Base-by-base conservation (phyloP, 2,888 invertebrate genomes). In the Catocala nupta region DNA sequence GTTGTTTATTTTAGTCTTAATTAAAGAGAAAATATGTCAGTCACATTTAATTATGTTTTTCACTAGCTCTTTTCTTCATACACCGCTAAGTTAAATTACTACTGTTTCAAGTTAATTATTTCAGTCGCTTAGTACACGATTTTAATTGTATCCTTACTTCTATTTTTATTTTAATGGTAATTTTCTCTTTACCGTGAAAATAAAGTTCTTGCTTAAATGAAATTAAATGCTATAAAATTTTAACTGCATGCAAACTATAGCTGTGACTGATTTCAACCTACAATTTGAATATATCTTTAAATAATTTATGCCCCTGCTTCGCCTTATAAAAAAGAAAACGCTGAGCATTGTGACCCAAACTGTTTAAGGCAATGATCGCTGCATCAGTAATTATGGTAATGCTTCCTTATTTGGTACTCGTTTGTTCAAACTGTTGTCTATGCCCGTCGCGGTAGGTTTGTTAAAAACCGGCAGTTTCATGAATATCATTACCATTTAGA, bases 321-420 rank as follows among this genome's bases (percentile, higher is more conserved):
- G 7, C n/a, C n/a, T 25, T 16, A 34, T 54, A 56, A 55, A 52
- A 9, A 50, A 55, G 6, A 63, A 65, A 55, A 63, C 44, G 50
- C 36, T 12, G 13, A 34, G 49, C 70, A 73, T 80, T 80, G 78
- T 81, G 71, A 70, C 61, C 65, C 62, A 71, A 68, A 61, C 69
- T 71, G 25, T 77, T 74, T 76, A 72, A 77, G 68, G 71, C 70
- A 65, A 69, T 71, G 71, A 68, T 68, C 52, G 45, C 66, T 79
- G 70, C 59, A 74, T 72, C 71, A 75, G 78, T 83, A 77, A 82
- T 81, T 84, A 84, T 83, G 85, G 76, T 84, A 84, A 84, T 82
- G 79, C 59, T 69, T 74, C 85, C 83, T 81, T 85, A 81, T 85
- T 84, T 78, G 81, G 81, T 68, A 69, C 65, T 74, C 71, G 67